Evolutionary conservation across 2,113 vertebrate genomes (phyloP), one percentile per base, ranked within the genome.

Genomic region (Laticauda colubrina): DNA sequence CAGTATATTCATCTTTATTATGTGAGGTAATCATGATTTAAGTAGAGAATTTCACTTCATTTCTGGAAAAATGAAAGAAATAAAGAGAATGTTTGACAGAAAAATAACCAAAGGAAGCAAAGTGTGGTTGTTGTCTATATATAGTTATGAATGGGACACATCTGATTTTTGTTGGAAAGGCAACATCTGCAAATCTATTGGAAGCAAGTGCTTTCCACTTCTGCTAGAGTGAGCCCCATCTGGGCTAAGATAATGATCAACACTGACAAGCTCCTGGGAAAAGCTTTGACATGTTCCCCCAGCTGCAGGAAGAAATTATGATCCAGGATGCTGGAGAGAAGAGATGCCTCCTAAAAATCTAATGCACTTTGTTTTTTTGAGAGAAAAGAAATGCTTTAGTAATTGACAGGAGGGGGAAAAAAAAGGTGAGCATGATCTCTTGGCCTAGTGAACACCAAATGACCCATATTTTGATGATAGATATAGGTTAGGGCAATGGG

Each of bases 201-300:
- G 93, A 87, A 90, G 92, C 55, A 89, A 89, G 56, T 94, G 91
- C 95, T 95, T 92, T 93, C 61, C 85, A 57, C 57, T 94, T 94
- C 91, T 89, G 89, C 92, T 95, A 51, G 15, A 94, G 34, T 43
- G 89, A 94, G 92, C 91, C 64, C 93, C 34, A 26, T 95, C 94
- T 95, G 94, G 93, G 92, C 92, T 93, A 93, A 96, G 96, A 94
- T 92, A 95, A 92, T 91, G 87, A 93, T 95, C 56, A 92, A 93
- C 93, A 95, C 0, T 93, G 94, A 93, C 94, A 96, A 91, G 9
- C 53, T 88, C 45, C 89, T 90, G 90, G 90, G 85, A 26, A 92
- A 95, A 92, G 87, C 56, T 90, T 85, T 89, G 51, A 59, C 87
- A 91, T 92, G 89, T n/a, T 92, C 92, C 94, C 93, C 93, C 95